These are phyloP conservation scores for Aldabrachelys gigantea DNA, from an alignment of 2,113 vertebrate genomes.

Conservation along the genomic window DNA sequence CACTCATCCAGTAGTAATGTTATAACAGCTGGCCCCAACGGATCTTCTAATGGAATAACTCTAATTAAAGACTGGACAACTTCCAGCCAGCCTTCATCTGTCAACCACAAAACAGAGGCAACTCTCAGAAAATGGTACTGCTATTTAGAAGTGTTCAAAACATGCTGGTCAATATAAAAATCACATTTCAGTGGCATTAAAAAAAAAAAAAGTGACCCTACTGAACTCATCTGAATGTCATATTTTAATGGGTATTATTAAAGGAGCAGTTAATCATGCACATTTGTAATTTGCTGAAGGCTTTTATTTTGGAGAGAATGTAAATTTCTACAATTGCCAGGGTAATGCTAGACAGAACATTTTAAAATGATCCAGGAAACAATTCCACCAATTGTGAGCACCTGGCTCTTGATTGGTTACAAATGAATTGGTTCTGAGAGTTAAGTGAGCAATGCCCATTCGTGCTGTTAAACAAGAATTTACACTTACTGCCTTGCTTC, in stretches of 20 bases:
- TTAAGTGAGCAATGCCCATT: not conserved
- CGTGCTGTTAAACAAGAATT: not conserved
- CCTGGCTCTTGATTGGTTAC: not conserved
- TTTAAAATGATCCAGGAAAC: not conserved
- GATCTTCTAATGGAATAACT: constrained; percentile 98
- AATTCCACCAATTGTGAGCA: not conserved
- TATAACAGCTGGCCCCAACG: constrained; percentile 97
- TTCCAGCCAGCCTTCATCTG: constrained; percentile 98
- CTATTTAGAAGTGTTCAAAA: constrained; percentile 30
- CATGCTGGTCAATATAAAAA: not conserved
- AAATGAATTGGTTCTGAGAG: not conserved
- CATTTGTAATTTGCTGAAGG: not conserved
- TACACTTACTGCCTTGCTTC: not conserved
- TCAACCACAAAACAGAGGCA: constrained; percentile 69
- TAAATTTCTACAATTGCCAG: not conserved
- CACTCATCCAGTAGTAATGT: constrained; percentile 97
- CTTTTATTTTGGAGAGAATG: not conserved
- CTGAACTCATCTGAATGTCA: not conserved
- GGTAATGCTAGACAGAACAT: not conserved
- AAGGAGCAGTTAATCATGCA: not conserved
- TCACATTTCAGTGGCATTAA: not conserved
- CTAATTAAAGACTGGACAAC: constrained; percentile 98
- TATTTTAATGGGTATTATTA: not conserved
- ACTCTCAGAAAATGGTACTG: constrained; percentile 6
- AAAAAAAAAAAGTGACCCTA: not conserved